Evolutionary conservation across 2,888 invertebrate genomes (phyloP), one percentile per base, ranked within the genome.

Genomic region (Mechanitis mazaeus): DNA sequence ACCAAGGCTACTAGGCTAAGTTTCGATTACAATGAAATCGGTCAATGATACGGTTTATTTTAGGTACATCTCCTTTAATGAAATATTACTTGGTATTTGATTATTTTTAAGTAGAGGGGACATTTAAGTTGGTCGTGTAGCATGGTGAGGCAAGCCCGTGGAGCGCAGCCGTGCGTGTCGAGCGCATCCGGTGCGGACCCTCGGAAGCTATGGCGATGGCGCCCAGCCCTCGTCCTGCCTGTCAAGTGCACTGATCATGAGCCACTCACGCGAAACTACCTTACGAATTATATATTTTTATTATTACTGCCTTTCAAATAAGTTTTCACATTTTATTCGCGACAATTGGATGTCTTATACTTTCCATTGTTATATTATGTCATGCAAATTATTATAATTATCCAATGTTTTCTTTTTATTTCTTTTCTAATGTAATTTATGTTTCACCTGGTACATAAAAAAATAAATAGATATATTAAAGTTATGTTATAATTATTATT

Each of bases 91-190:
- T 33, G 56, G 35, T 45, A 50, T 45, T 61, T 53, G 11, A 55
- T 57, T 12, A 55, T 28, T 46, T 31, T 46, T 56, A 53, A 20
- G 45, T 47, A 58, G 55, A 54, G 58, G 55, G 58, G 60, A 64
- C 56, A 47, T 12, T 65, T 45, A 64, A 73, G 74, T 72, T 68
- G 71, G 75, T 67, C 77, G 72, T 68, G 65, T 72, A 64, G 68
- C 59, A 7, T 38, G 38, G 80, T 85, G 85, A 80, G 76, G 85
- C 82, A 85, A 85, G 79, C 76, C 65, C 84, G 87, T 84, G 84
- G 84, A 79, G 87, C 81, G 69, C 80, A 76, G 72, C 82, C 81
- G 76, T 71, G 85, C 89, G 83, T 88, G 85, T 85, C 87, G 79
- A 70, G 70, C 64, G 78, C 84, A 82, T 88, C 87, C 87, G 85